Conservation (phyloP, 2,888 invertebrate genomes). For the Ceraclea dissimilis region DNA sequence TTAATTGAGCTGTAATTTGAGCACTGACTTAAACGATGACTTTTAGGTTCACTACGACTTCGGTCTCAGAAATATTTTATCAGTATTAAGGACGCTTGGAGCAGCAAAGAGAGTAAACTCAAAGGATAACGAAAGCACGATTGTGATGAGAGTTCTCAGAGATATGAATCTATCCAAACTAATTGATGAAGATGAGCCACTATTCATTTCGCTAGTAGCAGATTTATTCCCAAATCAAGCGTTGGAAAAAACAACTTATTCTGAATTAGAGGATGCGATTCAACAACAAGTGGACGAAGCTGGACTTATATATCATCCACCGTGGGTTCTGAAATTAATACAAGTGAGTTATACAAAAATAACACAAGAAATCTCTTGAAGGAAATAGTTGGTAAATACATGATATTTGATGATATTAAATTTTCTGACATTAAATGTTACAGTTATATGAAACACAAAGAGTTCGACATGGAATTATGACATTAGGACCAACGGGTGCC, state of each 20-base stretch:
- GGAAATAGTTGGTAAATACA: not conserved
- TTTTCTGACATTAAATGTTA: slow-evolving; percentile 9
- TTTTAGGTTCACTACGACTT: slow-evolving; percentile 91
- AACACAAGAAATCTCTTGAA: too few species aligned
- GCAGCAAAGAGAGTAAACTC: slow-evolving; percentile 86
- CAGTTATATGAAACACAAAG: slow-evolving; percentile 91
- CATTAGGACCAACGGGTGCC: slow-evolving; percentile 88
- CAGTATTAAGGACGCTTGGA: slow-evolving; percentile 86
- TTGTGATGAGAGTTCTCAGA: slow-evolving; percentile 93
- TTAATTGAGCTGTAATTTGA: not conserved
- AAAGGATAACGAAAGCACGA: slow-evolving; percentile 90
- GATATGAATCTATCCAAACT: slow-evolving; percentile 97
- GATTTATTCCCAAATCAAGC: slow-evolving; percentile 94
- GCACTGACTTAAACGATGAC: too few species aligned
- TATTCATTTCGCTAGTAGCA: slow-evolving; percentile 93
- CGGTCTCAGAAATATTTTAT: slow-evolving; percentile 89
- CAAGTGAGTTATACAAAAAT: slow-evolving; percentile 48
- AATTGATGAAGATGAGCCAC: slow-evolving; percentile 94
- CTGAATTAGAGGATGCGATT: slow-evolving; percentile 83
- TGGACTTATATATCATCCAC: slow-evolving; percentile 83
- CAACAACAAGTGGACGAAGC: slow-evolving; percentile 72
- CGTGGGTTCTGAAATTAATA: slow-evolving; percentile 91
- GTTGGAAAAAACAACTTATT: slow-evolving; percentile 85
- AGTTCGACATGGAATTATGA: slow-evolving; percentile 95
- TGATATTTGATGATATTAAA: not conserved